Percentiles rank a stretch among this genome's conserved stretches.
phyloP scores from a whole-genome alignment of 1,140 invertebrate species.

The Varroa destructor region DNA sequence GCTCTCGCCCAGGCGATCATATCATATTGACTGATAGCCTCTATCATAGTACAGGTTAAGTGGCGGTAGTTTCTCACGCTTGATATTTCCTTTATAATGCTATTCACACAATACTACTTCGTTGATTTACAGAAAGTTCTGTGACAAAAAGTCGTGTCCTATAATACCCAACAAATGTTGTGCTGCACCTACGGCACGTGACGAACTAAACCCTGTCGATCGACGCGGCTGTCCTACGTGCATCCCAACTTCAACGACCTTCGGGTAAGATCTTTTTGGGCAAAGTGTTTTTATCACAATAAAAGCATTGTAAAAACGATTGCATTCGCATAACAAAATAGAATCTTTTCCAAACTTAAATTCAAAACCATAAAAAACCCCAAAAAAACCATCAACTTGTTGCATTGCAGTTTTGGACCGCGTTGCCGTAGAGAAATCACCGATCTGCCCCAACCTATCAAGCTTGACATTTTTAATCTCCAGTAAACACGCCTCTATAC shows the following conservation, averaged over 20 bases:
- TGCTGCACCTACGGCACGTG: background rate
- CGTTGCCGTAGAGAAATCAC: constrained; percentile 1
- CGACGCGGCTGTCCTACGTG: constrained; percentile 1
- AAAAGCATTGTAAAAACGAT: no score
- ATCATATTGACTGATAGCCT: background rate
- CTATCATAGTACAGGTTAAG: background rate
- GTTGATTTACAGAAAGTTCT: constrained; percentile 9
- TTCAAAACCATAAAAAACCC: background rate
- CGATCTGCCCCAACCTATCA: background rate
- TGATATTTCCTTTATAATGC: background rate
- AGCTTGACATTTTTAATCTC: background rate
- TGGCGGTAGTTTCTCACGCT: background rate
- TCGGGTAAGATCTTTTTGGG: constrained; percentile 1
- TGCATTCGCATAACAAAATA: background rate
- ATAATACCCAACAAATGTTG: constrained; percentile 14
- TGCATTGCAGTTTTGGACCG: background rate
- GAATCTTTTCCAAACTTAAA: background rate
- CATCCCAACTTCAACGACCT: constrained; percentile 6
- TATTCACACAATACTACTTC: background rate
- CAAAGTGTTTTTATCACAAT: background rate
- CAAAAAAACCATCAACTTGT: background rate
- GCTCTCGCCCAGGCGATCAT: background rate
- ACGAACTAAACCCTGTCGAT: constrained; percentile 14
- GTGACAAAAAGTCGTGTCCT: constrained; percentile 3
- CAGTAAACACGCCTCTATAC: background rate